Percentiles rank a stretch among this genome's conserved stretches.
phyloP scores from a whole-genome alignment of 2,888 invertebrate species.

The Spodoptera picta region DNA sequence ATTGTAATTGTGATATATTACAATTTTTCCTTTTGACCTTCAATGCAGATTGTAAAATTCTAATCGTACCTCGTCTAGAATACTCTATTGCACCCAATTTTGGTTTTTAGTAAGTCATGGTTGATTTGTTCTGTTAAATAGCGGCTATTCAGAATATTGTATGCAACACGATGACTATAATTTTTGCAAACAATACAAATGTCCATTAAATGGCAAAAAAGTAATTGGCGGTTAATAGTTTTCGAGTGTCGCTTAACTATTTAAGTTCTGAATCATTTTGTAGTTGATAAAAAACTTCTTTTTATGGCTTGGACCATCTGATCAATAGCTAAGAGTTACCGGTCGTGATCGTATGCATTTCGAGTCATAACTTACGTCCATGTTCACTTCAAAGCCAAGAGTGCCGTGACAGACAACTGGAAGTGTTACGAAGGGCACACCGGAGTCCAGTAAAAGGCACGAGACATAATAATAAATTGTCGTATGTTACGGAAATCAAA shows the following conservation, averaged over 20 bases:
- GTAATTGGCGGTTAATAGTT: background rate
- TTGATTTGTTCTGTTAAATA: slow-evolving; percentile 5
- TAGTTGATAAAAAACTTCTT: background rate
- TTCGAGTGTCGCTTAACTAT: background rate
- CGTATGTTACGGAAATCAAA: slow-evolving; percentile 66
- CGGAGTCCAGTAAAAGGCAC: slow-evolving; percentile 47
- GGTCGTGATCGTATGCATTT: slow-evolving; percentile 73
- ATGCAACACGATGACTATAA: background rate
- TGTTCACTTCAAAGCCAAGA: slow-evolving; percentile 58
- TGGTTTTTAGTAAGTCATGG: slow-evolving; percentile 6
- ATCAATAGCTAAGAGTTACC: slow-evolving; percentile 41
- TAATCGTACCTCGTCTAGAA: slow-evolving; percentile 4
- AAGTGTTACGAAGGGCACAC: slow-evolving; percentile 71
- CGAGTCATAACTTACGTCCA: slow-evolving; percentile 68
- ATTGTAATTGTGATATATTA: slow-evolving; percentile 23
- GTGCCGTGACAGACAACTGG: slow-evolving; percentile 63
- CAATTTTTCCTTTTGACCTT: slow-evolving; percentile 42
- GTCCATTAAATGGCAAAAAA: background rate
- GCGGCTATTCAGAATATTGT: background rate
- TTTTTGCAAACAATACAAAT: background rate
- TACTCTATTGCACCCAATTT: background rate
- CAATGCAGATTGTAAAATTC: slow-evolving; percentile 22
- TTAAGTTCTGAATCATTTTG: too few species aligned
- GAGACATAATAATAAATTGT: slow-evolving; percentile 64
- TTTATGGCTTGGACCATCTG: slow-evolving; percentile 54